These are phyloP conservation scores for Danionella cerebrum DNA, from an alignment of 2,113 vertebrate species.

Conservation along the genomic window DNA sequence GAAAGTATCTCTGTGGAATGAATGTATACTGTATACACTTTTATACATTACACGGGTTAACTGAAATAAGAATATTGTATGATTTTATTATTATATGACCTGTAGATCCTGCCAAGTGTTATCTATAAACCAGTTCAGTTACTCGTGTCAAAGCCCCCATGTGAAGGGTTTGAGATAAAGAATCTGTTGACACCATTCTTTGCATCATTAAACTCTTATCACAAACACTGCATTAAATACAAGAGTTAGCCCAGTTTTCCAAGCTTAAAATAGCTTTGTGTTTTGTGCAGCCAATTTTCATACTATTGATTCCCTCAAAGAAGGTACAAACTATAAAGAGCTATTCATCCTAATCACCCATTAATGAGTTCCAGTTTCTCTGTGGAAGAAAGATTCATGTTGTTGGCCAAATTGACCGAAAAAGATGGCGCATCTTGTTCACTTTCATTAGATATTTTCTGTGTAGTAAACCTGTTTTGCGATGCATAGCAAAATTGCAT, in stretches of 20 bases:
- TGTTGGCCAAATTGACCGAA: neutral
- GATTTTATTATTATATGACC: too few species aligned
- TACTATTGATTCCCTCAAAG: neutral
- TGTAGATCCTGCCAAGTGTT: too few species aligned
- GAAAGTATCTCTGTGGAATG: too few species aligned
- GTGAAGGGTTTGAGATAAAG: neutral
- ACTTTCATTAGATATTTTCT: too few species aligned
- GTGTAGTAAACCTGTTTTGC: too few species aligned
- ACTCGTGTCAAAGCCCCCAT: neutral
- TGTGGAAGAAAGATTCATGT: neutral
- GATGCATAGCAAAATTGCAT: too few species aligned
- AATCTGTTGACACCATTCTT: neutral
- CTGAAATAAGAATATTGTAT: too few species aligned
- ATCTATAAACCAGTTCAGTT: constrained; percentile 14
- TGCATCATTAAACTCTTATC: neutral
- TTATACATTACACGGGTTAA: too few species aligned
- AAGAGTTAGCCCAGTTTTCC: neutral
- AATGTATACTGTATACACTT: too few species aligned
- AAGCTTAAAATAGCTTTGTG: neutral
- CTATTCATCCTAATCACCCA: constrained; percentile 12
- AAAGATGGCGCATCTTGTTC: too few species aligned
- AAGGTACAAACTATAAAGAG: neutral
- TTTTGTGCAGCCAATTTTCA: constrained; percentile 10
- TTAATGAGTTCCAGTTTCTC: constrained; percentile 3
- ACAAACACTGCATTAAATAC: neutral